Evolutionary conservation across 1,140 invertebrate species (phyloP), one percentile per base, ranked within the genome.

Genomic region (Magallana ariakensis): DNA sequence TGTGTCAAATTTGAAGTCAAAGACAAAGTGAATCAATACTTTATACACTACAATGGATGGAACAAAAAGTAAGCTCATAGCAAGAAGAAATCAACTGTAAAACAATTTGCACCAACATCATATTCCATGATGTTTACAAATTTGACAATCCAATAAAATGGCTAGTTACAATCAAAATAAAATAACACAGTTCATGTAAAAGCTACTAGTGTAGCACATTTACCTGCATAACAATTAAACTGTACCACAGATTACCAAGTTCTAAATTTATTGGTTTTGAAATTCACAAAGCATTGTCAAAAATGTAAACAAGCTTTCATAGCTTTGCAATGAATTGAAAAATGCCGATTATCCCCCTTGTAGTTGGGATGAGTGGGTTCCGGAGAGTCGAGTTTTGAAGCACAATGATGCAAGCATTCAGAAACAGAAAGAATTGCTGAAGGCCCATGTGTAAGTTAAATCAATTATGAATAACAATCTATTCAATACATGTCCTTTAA

Each of bases 341-440:
- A 46, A 46, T 4, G 33, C 5, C 1, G 2, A 5, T 46, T 46
- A 46, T 16, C 10, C 19, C 80, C 19, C 80, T 87, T 95, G 95
- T 53, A 99, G 98, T 95, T 99, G 98, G 98, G 98, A 99, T 94
- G 98, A 99, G 95, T 99, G 98, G 98, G 98, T 99, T 13, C 97
- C 98, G 0, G 98, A 99, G 94, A 97, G 96, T 91, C 94, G 98
- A 94, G 97, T 99, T 9, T 94, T 99, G 10, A 98, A 99, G 94
- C 98, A 97, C 91, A 99, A 98, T 94, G 98, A 99, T 89, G 96
- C 96, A 7, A 99, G 99, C 95, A 96, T 98, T 0, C 97, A 97
- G 91, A 97, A 97, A 90, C 98, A 99, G 93, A 98, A 97, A 92
- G 98, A 99, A 95, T 96, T 98, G 33, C 96, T 97, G 91, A 97